phyloP scores from a whole-genome alignment of 2,888 invertebrate species.

The Oligia latruncula region DNA sequence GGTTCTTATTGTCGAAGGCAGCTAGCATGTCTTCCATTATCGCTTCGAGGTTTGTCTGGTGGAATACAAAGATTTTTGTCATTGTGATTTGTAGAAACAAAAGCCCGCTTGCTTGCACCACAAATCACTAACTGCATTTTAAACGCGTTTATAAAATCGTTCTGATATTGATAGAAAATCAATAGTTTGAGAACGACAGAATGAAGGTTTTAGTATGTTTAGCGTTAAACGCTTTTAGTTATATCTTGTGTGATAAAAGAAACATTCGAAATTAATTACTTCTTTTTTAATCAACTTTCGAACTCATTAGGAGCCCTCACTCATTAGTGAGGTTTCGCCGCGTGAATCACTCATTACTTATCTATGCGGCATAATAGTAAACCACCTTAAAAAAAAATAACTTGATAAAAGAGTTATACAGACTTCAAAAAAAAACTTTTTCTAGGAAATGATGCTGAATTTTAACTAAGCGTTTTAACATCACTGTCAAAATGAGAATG shows the following conservation, averaged over 20 bases:
- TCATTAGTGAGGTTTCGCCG: neutral
- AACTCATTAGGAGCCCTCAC: neutral
- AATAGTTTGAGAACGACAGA: neutral
- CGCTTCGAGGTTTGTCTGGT: slow-evolving; percentile 94
- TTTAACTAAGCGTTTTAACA: neutral
- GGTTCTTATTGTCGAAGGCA: slow-evolving; percentile 97
- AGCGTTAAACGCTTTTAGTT: no score
- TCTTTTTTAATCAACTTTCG: neutral
- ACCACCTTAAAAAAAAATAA: neutral
- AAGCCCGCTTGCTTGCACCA: neutral
- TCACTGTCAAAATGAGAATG: neutral
- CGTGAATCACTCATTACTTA: neutral
- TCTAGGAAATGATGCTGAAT: neutral
- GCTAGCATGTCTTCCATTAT: slow-evolving; percentile 96
- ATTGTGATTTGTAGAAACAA: neutral
- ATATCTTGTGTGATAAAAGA: neutral
- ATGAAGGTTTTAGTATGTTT: neutral
- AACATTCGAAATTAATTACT: neutral
- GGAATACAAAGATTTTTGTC: neutral
- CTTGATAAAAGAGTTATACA: neutral
- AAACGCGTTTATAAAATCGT: no score
- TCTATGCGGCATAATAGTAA: neutral
- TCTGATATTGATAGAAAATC: no score
- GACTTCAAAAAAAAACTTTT: neutral
- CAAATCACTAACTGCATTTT: neutral